These are phyloP conservation scores for Ranitomeya variabilis DNA, from an alignment of 2,113 vertebrate species.

Conservation along the genomic window DNA sequence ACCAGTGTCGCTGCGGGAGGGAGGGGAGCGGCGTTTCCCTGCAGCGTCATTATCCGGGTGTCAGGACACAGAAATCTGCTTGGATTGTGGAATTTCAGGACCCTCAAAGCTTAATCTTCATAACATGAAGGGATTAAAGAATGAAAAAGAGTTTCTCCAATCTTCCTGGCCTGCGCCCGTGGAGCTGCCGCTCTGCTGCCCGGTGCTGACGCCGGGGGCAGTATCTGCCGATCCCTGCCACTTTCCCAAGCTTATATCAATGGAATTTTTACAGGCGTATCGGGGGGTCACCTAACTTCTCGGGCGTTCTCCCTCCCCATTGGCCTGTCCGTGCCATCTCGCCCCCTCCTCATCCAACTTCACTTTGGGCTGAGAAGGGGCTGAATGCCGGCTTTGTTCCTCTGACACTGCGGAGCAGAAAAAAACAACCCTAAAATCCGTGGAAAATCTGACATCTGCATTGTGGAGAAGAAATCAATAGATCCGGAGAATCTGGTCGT, in stretches of 20 bases:
- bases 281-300: constrained; percentile 54
- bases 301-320: constrained; percentile 37
- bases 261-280: constrained; percentile 54
- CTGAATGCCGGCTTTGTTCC: constrained; percentile 60
- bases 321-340: constrained; percentile 50
- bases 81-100: neutral
- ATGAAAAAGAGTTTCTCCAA: neutral
- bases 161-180: neutral
- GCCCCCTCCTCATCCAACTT: constrained; percentile 50
- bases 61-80: neutral
- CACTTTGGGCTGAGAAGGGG: constrained; percentile 55
- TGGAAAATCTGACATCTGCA: constrained; percentile 60
- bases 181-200: constrained; percentile 20
- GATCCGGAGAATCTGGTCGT: constrained; percentile 57
- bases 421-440: constrained; percentile 12
- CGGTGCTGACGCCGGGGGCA: neutral
- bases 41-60: neutral
- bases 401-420: constrained; percentile 23
- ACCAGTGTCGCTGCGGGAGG: neutral
- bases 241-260: constrained; percentile 51
- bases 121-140: neutral
- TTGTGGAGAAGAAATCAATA: constrained; percentile 58
- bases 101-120: neutral
- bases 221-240: constrained; percentile 18
- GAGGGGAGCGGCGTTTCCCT: neutral